Percentiles rank a stretch among this genome's conserved stretches.
Conservation (phyloP, 2,113 vertebrate genomes). For the Athene noctua region DNA sequence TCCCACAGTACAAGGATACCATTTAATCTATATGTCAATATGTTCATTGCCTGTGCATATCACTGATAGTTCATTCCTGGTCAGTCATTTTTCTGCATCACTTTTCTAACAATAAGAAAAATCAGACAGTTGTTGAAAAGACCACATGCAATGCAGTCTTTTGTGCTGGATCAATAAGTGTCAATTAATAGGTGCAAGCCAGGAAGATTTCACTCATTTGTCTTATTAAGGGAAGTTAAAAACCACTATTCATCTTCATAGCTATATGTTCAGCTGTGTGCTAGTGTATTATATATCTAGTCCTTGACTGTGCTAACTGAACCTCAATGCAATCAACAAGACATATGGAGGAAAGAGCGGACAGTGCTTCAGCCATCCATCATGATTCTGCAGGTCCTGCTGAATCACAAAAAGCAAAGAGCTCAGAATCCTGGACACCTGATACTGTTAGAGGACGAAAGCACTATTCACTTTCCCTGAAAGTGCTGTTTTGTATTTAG, state of each 20-base stretch:
- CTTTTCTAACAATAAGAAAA: not conserved
- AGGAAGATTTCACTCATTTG: conserved; percentile 14
- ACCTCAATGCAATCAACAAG: conserved; percentile 41
- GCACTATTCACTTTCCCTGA: not conserved
- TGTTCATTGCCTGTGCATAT: not conserved
- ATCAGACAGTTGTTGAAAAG: not conserved
- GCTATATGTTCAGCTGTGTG: not conserved
- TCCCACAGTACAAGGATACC: not conserved
- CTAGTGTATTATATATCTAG: not conserved
- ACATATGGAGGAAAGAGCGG: conserved; percentile 27
- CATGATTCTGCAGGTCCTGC: conserved; percentile 23
- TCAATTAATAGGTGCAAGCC: conserved; percentile 18
- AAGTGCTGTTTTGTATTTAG: not conserved
- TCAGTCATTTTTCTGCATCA: not conserved
- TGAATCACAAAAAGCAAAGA: conserved; percentile 28
- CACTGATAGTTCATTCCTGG: not conserved
- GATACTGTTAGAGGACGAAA: not conserved
- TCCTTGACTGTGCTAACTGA: not conserved
- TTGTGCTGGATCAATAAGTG: conserved; percentile 4
- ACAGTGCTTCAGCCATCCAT: conserved; percentile 42
- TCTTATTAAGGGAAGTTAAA: conserved; percentile 39
- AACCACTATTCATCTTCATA: conserved; percentile 29
- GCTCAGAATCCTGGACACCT: not conserved
- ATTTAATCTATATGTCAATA: not conserved
- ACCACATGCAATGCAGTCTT: not conserved